Conservation (phyloP, 2,113 vertebrate genomes). For the Mirza zaza region DNA sequence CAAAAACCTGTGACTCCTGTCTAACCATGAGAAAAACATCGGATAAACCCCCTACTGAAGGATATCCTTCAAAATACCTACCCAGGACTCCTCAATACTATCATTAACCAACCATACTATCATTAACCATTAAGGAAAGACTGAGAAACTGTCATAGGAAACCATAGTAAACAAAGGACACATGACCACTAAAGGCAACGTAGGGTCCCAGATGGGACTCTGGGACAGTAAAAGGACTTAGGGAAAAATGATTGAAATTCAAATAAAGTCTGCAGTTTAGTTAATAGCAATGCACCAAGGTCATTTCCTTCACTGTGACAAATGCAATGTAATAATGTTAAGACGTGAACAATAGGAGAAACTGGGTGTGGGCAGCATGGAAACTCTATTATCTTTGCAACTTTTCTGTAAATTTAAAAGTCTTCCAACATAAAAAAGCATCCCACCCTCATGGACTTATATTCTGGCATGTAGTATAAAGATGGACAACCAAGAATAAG, state of each 20-base stretch:
- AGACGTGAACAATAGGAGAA: not conserved
- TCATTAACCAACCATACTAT: not conserved
- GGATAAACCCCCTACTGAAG: not conserved
- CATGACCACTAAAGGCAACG: not conserved
- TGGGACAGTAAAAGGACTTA: not conserved
- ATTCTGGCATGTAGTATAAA: not conserved
- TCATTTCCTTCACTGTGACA: not conserved
- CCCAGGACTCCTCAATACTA: rapidly evolving
- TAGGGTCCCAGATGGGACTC: not conserved
- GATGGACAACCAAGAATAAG: not conserved
- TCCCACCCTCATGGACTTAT: not conserved
- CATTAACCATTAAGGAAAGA: not conserved
- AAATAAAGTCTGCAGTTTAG: not conserved
- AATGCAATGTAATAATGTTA: rapidly evolving
- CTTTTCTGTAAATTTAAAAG: not conserved
- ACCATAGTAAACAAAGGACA: not conserved
- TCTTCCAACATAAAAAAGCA: not conserved
- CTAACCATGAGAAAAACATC: not conserved
- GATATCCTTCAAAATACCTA: not conserved
- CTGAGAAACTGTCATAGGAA: not conserved
- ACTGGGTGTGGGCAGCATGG: not conserved
- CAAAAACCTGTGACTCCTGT: not conserved
- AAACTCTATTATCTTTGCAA: not conserved
- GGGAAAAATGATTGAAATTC: not conserved
- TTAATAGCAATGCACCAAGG: rapidly evolving